Evolutionary conservation across 2,113 vertebrate genomes (phyloP).

Genomic region (Lepus timidus): DNA sequence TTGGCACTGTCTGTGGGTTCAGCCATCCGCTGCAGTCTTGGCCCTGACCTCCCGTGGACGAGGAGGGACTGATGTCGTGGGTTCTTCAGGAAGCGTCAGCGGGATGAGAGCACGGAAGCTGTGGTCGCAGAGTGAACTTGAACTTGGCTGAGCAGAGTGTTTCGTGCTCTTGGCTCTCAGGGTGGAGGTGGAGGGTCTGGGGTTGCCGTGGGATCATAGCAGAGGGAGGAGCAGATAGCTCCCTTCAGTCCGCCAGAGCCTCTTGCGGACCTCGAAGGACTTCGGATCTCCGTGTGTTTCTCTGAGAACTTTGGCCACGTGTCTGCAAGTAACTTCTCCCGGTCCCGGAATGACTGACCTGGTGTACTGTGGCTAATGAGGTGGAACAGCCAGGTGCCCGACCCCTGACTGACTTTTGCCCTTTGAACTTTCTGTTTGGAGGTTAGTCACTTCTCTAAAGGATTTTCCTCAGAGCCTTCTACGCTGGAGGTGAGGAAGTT

Average conservation of each 20-base stretch:
- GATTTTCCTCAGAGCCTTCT: conserved; percentile 44
- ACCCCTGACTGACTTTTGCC: conserved; percentile 33
- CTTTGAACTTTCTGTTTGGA: conserved; percentile 69
- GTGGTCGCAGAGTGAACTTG: not conserved
- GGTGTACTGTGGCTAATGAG: conserved; percentile 62
- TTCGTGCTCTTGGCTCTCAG: not conserved
- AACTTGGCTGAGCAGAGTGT: not conserved
- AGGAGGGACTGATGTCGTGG: not conserved
- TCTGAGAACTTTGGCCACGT: not conserved
- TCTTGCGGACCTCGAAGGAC: not conserved
- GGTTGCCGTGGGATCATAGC: not conserved
- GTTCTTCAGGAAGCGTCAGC: not conserved
- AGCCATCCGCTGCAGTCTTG: no score
- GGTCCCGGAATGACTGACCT: conserved; percentile 57
- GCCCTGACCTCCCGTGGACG: no score
- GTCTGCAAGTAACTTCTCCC: not conserved
- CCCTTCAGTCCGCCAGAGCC: not conserved
- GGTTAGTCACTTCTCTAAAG: conserved; percentile 5
- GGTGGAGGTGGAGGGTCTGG: not conserved
- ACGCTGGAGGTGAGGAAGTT: conserved; percentile 2
- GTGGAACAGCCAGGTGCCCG: conserved; percentile 50
- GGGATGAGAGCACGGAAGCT: not conserved
- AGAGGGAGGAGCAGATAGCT: not conserved
- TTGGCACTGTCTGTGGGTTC: no score
- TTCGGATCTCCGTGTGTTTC: conserved; percentile 6